Evolutionary conservation across 2,113 vertebrate species (phyloP).

Genomic region (Cynoglossus semilaevis): DNA sequence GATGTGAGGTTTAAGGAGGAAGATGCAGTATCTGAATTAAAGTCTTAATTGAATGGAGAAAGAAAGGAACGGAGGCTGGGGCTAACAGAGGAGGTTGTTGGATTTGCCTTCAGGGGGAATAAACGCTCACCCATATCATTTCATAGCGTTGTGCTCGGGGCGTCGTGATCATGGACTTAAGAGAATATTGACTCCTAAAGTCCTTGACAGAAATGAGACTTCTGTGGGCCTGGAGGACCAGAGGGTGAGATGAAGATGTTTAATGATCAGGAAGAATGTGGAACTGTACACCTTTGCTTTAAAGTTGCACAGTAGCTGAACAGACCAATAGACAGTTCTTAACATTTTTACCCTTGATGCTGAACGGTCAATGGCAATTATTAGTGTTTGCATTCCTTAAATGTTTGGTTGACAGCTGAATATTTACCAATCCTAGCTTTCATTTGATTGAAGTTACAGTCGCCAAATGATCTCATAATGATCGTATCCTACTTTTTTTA

Average conservation of each 20-base stretch:
- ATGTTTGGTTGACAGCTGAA: too few relatives aligned
- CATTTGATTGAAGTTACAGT: too few relatives aligned
- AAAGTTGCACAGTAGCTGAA: not conserved
- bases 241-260: slow-evolving; percentile 13
- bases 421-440: too few relatives aligned
- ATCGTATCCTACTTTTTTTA: too few relatives aligned
- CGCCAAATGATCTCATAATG: too few relatives aligned
- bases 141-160: slow-evolving; percentile 33
- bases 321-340: not conserved
- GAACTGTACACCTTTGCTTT: not conserved
- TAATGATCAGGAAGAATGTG: slow-evolving; percentile 4
- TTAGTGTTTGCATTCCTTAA: too few relatives aligned
- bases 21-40: slow-evolving; percentile 39
- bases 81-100: slow-evolving; percentile 32
- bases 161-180: slow-evolving; percentile 43
- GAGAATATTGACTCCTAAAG: slow-evolving; percentile 41
- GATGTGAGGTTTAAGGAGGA: slow-evolving; percentile 41
- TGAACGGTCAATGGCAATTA: too few relatives aligned
- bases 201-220: slow-evolving; percentile 39
- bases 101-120: slow-evolving; percentile 32
- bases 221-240: slow-evolving; percentile 8
- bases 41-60: slow-evolving; percentile 48
- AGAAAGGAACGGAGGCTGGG: slow-evolving; percentile 17
- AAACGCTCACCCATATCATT: slow-evolving; percentile 48
- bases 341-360: too few relatives aligned